Percentiles rank a stretch among this genome's conserved stretches.
Evolutionary conservation across 2,888 invertebrate genomes (phyloP).

Genomic region (Zaprionus bogoriensis): DNA sequence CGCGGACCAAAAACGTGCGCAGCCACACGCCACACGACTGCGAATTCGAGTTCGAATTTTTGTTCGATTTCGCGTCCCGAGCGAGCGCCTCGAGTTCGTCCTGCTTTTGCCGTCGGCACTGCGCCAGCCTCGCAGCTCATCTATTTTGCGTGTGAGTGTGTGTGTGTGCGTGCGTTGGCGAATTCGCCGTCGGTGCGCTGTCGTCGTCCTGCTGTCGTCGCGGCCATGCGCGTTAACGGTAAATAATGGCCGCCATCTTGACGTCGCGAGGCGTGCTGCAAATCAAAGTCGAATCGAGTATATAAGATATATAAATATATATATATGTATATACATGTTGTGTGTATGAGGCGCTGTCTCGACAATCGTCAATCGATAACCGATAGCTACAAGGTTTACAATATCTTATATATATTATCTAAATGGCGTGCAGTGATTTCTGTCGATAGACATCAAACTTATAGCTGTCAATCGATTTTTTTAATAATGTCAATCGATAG

Average conservation of each 20-base stretch:
- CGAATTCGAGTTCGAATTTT: no score
- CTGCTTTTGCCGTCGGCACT: slow-evolving; percentile 15
- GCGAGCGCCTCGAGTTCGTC: not conserved
- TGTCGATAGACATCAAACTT: no score
- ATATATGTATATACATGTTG: slow-evolving; percentile 21
- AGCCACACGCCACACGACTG: slow-evolving; percentile 36
- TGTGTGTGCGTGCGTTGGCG: slow-evolving; percentile 20
- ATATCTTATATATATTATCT: no score
- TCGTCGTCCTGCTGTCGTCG: slow-evolving; percentile 27
- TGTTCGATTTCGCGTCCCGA: no score
- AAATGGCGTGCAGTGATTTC: no score
- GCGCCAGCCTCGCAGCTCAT: no score
- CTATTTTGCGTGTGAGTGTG: slow-evolving; percentile 18
- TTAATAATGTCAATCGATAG: no score
- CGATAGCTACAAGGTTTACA: no score
- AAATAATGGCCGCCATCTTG: slow-evolving; percentile 79
- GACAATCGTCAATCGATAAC: no score
- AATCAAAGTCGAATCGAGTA: slow-evolving; percentile 63
- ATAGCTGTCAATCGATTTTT: no score
- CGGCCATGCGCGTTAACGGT: slow-evolving; percentile 77
- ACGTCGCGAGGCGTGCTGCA: slow-evolving; percentile 55
- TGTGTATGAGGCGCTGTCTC: no score
- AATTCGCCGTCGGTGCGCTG: slow-evolving; percentile 54
- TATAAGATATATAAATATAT: slow-evolving; percentile 16
- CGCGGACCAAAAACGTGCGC: slow-evolving; percentile 80